Evolutionary conservation across 2,113 vertebrate genomes (phyloP).

Genomic region (Pipra filicauda): DNA sequence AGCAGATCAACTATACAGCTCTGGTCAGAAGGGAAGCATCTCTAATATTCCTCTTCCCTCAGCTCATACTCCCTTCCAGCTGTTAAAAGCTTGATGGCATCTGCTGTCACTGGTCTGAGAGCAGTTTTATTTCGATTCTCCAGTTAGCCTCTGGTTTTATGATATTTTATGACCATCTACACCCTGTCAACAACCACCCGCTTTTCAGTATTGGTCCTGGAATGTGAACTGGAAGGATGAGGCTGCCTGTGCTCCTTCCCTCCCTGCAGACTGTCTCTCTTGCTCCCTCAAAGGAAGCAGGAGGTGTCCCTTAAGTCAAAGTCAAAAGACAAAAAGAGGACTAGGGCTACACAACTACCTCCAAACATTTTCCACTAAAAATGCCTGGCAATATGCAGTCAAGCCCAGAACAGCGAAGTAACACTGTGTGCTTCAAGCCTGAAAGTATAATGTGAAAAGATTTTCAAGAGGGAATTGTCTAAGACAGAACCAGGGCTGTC

Average conservation of each 20-base stretch:
- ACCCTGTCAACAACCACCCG: not conserved
- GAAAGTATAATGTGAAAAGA: not conserved
- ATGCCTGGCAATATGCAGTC: not conserved
- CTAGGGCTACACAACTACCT: not conserved
- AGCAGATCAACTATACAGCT: not conserved
- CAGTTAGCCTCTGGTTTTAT: not conserved
- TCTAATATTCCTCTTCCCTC: not conserved
- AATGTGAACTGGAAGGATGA: not conserved
- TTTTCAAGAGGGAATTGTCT: not conserved
- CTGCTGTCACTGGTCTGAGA: not conserved
- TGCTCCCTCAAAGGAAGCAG: not conserved
- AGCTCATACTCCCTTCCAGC: not conserved
- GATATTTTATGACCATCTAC: not conserved
- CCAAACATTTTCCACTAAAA: constrained; percentile 20
- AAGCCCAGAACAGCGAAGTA: not conserved
- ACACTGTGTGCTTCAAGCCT: not conserved
- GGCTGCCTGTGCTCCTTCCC: not conserved
- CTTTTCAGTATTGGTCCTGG: not conserved
- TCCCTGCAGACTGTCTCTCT: not conserved
- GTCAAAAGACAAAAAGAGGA: not conserved
- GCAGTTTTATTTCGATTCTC: not conserved
- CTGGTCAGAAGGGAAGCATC: not conserved
- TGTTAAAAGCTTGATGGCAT: not conserved
- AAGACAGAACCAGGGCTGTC: not conserved
- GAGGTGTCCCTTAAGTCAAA: not conserved